Evolutionary conservation across 1,140 invertebrate genomes (phyloP).

Genomic region (Drosophila melanogaster): Release_6_plus_ISO1_MT NC_004354.4:18185501-18186000

Average conservation of each 20-base stretch:
- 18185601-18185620: constrained; percentile 11
- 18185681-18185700: neutral
- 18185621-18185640: constrained; percentile 27
- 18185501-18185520: constrained; percentile 32
- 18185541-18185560: neutral
- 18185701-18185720: neutral
- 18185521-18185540: neutral
- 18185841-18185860: constrained; percentile 46
- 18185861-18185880: neutral
- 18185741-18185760: neutral
- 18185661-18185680: neutral
- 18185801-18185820: constrained; percentile 73
- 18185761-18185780: constrained; percentile 19
- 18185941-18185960: constrained; percentile 34
- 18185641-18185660: constrained; percentile 27
- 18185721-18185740: constrained; percentile 3
- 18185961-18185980: neutral
- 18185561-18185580: constrained; percentile 25
- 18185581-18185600: constrained; percentile 42
- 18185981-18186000: too few species aligned
- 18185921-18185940: constrained; percentile 49
- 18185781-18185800: constrained; percentile 46
- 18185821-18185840: constrained; percentile 65
- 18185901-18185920: constrained; percentile 21
- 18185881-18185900: neutral